Evolutionary conservation across 2,888 invertebrate genomes (phyloP), one percentile per base, ranked within the genome.

Genomic region (Noctua janthina): DNA sequence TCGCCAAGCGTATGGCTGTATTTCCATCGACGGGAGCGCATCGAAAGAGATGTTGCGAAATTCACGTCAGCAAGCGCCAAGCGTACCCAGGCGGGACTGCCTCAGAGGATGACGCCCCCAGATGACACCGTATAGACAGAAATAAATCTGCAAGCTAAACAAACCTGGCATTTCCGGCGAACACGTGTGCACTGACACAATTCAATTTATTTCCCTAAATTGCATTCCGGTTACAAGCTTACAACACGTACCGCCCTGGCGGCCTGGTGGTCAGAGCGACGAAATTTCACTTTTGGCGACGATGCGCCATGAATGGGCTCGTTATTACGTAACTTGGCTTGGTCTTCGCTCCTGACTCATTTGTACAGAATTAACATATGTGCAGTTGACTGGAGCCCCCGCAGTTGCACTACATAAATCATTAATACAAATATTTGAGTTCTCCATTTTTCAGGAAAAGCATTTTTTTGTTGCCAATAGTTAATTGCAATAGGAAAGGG

Each of bases 101-200:
- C 85, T 86, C 91, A 92, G 92, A 95, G 94, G 95, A 95, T 96
- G 95, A 96, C 95, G 95, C 94, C 93, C 94, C 91, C 94, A 94
- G 94, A 95, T 96, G 95, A 96, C 96, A 96, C 94, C 92, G 93
- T 90, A 89, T 91, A 92, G 94, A 94, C 95, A 93, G 92, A 96
- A 96, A 97, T 97, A 97, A 96, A 94, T 96, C 91, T 93, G 96
- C 95, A 96, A 94, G 90, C 94, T 94, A 96, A 96, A 96, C 96
- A 96, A 95, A 95, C 93, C 93, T 89, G 94, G 95, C 93, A 95
- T 96, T 96, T 96, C 96, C 96, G 96, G 93, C 94, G 94, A 92
- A 90, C 94, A 94, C 93, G 93, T 94, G 92, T 91, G 90, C 88
- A 90, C 93, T 95, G 94, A 94, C 95, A 95, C 93, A 96, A 95